Evolutionary conservation across 1,140 invertebrate species (phyloP), one percentile per base, ranked within the genome.

Genomic region (Drosophila pachea): DNA sequence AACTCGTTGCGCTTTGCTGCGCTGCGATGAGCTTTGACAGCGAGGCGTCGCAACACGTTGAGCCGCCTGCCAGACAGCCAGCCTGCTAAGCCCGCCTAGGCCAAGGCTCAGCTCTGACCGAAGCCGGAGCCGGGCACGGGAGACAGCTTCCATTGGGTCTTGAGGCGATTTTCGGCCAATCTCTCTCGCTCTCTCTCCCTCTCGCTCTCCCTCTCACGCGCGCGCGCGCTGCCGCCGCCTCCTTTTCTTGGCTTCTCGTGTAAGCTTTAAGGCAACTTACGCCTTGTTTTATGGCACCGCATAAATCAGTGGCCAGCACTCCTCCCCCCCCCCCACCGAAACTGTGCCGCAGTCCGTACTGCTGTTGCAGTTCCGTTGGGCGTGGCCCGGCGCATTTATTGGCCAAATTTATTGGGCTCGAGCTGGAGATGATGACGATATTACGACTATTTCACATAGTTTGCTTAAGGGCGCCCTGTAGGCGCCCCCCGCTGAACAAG

Each of bases 361-460:
- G 22, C 22, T 22, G 22, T 22, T 22, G 22, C 22, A 22, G 22
- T 22, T 22, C 22, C 22, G 22, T 22, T 54, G 29, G 73, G 77
- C 73, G 77, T 73, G 74, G 43, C 72, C 6, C 35, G 63, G 60
- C 67, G 65, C 79, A 77, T 77, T 81, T 81, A 81, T 83, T 70
- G 68, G 56, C 40, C 43, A 32, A 67, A 68, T 71, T 67, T 71
- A 71, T 67, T 71, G 56, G 47, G 52, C 63, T 35, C 49, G 7
- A 22, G 53, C 75, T 31, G 43, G 43, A 61, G 50, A 66, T 68
- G 63, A 67, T 66, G 63, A 68, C 56, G 49, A 67, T 68, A 68
- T 71, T 67, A 67, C 63, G 43, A 67, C 68, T 66, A 53, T 68
- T 61, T 56, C 63, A 60, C 63, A 59, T 70, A 60, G 61, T 70